Conservation (phyloP, 2,797 vertebrate species). For the Enteromius treurensis region DNA sequence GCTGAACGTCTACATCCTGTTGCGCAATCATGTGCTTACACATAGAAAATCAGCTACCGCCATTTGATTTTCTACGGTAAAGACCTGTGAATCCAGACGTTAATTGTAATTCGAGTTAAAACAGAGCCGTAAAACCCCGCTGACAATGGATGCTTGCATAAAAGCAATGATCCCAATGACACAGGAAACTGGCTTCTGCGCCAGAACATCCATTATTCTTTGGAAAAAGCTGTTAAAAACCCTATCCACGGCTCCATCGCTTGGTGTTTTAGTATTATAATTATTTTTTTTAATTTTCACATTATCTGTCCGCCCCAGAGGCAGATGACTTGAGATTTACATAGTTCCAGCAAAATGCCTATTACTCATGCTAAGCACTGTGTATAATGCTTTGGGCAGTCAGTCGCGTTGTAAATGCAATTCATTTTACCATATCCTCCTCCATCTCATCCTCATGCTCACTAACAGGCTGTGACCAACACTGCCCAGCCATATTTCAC, state of each 20-base stretch:
- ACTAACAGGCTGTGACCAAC: conserved; percentile 37
- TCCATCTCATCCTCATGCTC: conserved; percentile 38
- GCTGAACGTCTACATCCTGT: conserved; percentile 16
- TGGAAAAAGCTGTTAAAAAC: background rate
- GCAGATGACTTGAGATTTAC: conserved; percentile 19
- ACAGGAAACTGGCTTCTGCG: background rate
- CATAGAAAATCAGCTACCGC: background rate
- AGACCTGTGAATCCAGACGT: background rate
- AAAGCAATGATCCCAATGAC: background rate
- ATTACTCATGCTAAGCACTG: conserved; percentile 23
- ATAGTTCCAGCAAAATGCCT: conserved; percentile 14
- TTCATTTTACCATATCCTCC: conserved; percentile 31
- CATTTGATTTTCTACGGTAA: background rate
- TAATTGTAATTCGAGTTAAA: background rate
- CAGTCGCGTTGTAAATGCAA: conserved; percentile 39
- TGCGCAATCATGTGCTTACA: conserved; percentile 10
- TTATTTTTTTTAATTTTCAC: background rate
- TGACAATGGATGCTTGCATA: background rate
- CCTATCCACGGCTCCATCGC: background rate
- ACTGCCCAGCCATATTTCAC: conserved; percentile 43
- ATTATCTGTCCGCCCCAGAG: conserved; percentile 2
- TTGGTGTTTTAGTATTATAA: background rate
- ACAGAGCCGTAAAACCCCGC: background rate
- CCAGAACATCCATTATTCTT: background rate
- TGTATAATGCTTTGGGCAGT: conserved; percentile 30